Evolutionary conservation across 2,113 vertebrate genomes (phyloP).

Genomic region (Chinchilla lanigera): DNA sequence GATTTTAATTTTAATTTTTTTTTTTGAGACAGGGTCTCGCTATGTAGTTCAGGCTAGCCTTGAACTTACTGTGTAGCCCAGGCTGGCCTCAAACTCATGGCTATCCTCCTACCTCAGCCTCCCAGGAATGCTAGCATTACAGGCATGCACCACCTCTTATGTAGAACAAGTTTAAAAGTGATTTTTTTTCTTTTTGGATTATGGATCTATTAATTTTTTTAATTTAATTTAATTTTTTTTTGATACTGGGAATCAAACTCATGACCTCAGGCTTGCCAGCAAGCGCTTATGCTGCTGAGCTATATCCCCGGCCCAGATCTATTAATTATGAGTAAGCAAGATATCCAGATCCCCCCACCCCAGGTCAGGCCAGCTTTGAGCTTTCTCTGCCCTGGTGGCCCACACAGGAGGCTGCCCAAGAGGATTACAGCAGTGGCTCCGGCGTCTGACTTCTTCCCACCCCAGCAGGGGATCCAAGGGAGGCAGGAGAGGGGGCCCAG

Average conservation of each 20-base stretch:
- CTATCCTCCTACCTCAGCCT: no score
- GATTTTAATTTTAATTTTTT: background rate
- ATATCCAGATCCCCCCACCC: conserved; percentile 34
- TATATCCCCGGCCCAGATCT: no score
- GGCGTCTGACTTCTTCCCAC: conserved; percentile 45
- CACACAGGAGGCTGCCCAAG: background rate
- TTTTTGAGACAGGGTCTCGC: no score
- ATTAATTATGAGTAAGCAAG: conserved; percentile 9
- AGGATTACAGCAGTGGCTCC: background rate
- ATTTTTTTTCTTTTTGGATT: background rate
- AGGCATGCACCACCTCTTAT: background rate
- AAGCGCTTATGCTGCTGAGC: no score
- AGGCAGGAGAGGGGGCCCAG: background rate
- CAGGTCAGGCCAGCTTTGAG: background rate
- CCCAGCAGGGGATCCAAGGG: conserved; percentile 46
- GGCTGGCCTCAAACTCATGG: no score
- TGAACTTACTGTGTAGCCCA: no score
- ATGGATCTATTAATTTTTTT: conserved; percentile 6
- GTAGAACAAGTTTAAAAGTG: conserved; percentile 9
- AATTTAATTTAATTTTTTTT: no score
- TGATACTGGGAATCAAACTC: no score
- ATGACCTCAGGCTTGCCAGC: no score
- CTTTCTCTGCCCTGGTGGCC: background rate
- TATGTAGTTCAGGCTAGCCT: no score
- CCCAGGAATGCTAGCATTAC: no score